These are phyloP conservation scores for Colletes latitarsis DNA, from an alignment of 1,140 invertebrate species.

Conservation along the genomic window DNA sequence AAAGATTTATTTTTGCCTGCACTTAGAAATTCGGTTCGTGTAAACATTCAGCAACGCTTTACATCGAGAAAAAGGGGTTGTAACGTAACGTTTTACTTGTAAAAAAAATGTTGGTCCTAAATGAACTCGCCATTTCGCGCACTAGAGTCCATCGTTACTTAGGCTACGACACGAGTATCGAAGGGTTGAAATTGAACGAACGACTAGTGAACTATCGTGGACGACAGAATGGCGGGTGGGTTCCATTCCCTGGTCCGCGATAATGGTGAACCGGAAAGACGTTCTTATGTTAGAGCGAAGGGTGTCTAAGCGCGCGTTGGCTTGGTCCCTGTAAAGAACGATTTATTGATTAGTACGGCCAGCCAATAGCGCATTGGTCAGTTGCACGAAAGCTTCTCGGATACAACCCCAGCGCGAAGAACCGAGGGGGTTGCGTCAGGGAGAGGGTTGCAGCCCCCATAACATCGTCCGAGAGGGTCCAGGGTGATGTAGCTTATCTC, in stretches of 20 bases:
- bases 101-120: not conserved
- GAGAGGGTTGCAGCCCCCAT: constrained; percentile 69
- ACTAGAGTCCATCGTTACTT: not conserved
- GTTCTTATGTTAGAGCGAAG: constrained; percentile 44
- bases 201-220: constrained; percentile 3
- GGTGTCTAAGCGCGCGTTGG: constrained; percentile 57
- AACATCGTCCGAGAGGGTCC: constrained; percentile 59
- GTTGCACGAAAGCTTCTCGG: constrained; percentile 72
- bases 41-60: not conserved
- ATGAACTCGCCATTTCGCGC: too few relatives aligned
- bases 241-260: constrained; percentile 49
- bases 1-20: not conserved
- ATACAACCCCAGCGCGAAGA: constrained; percentile 66
- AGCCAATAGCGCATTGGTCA: constrained; percentile 77
- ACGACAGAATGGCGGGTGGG: constrained; percentile 37
- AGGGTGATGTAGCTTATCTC: constrained; percentile 77
- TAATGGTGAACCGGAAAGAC: constrained; percentile 66
- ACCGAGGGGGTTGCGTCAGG: constrained; percentile 65
- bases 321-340: constrained; percentile 69
- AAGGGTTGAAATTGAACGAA: not conserved
- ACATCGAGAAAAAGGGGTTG: not conserved
- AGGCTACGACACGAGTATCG: not conserved
- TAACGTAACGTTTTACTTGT: not conserved
- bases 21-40: not conserved
- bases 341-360: constrained; percentile 78